Evolutionary conservation across 2,888 invertebrate species (phyloP).

Genomic region (Ecdyonurus torrentis): DNA sequence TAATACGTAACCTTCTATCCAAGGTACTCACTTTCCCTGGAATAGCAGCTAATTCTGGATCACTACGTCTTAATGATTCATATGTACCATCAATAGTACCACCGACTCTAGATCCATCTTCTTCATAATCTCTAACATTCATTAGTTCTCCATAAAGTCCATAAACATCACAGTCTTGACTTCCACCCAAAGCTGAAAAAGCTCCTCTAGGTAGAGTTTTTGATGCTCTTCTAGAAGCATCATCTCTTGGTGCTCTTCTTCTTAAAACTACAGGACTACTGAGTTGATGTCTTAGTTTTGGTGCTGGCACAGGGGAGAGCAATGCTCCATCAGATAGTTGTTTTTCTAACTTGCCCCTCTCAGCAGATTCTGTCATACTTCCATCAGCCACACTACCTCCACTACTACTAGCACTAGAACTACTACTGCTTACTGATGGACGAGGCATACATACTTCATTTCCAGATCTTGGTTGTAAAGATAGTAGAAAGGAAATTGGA

Average conservation of each 20-base stretch:
- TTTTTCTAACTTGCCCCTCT: conserved; percentile 32
- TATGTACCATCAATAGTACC: conserved; percentile 48
- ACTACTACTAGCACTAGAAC: not conserved
- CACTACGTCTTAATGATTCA: conserved; percentile 60
- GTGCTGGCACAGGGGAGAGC: conserved; percentile 30
- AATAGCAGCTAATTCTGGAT: conserved; percentile 69
- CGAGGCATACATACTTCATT: not conserved
- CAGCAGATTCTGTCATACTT: conserved; percentile 18
- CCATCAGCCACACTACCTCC: conserved; percentile 7
- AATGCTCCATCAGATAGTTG: conserved; percentile 34
- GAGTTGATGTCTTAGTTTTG: conserved; percentile 41
- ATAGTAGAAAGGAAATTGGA: conserved; percentile 75
- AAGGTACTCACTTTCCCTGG: conserved; percentile 68
- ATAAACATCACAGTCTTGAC: conserved; percentile 62
- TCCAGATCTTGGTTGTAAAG: conserved; percentile 33
- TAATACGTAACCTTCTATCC: conserved; percentile 63
- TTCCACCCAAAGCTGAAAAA: conserved; percentile 33
- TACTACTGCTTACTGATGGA: not conserved
- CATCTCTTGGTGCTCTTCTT: conserved; percentile 39
- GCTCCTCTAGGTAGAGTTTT: conserved; percentile 59
- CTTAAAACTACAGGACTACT: conserved; percentile 44
- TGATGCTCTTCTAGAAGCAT: conserved; percentile 36
- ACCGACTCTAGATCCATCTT: conserved; percentile 43
- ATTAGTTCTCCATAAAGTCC: conserved; percentile 79
- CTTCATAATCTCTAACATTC: conserved; percentile 74